Conservation (phyloP, 37 sponge, comb jelly and placozoan species). For the Aplysina aerophoba region DNA sequence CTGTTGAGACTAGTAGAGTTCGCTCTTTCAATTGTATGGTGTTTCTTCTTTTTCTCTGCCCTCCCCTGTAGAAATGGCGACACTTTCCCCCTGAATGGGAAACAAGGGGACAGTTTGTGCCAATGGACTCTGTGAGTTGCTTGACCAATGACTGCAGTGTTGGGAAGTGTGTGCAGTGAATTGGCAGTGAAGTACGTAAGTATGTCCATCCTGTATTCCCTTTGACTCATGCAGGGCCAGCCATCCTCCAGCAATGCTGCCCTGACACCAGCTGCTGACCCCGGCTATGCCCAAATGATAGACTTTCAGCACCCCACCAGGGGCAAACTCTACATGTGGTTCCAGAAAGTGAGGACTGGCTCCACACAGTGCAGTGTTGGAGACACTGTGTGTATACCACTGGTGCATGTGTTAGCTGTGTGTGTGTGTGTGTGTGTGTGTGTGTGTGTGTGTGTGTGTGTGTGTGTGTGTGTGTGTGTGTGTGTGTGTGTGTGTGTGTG, state of each 20-base stretch:
- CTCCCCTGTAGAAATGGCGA: constrained; percentile 10
- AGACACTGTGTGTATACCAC: no score
- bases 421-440: constrained; percentile 33
- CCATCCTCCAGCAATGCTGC: background rate
- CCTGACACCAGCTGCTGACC: background rate
- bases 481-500: constrained; percentile 10
- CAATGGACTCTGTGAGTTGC: constrained; percentile 15
- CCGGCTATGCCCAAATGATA: constrained; percentile 1
- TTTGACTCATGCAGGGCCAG: constrained; percentile 1
- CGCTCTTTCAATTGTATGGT: no score
- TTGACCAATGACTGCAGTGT: no score
- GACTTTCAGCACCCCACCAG: constrained; percentile 8
- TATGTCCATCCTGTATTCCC: background rate
- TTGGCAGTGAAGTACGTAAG: no score
- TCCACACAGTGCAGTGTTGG: no score
- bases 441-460: constrained; percentile 9
- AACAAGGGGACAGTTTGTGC: constrained; percentile 12
- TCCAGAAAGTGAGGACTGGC: constrained; percentile 16
- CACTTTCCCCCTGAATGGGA: constrained; percentile 39
- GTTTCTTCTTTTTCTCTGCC: no score
- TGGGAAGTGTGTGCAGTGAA: no score
- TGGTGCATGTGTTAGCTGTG: no score
- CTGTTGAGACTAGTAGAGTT: no score
- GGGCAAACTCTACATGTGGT: constrained; percentile 31
- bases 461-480: constrained; percentile 12